Conservation (phyloP, 2,113 vertebrate species). For the Fukomys damarensis region DNA sequence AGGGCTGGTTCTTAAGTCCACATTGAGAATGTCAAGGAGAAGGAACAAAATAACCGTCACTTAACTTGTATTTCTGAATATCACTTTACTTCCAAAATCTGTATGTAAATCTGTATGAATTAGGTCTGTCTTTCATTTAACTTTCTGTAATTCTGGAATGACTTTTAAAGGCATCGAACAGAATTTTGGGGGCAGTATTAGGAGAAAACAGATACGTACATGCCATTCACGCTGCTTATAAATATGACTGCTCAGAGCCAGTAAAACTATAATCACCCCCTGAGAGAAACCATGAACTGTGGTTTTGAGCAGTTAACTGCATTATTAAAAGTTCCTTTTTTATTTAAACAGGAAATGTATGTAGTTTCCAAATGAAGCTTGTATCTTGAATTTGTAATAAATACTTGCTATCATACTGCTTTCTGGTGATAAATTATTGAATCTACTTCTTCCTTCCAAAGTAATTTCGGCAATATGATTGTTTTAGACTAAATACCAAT, state of each 20-base stretch:
- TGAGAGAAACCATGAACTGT: neutral
- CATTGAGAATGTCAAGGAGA: neutral
- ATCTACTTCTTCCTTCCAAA: slow-evolving; percentile 40
- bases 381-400: slow-evolving; percentile 47
- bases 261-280: slow-evolving; percentile 21
- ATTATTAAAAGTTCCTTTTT: slow-evolving; percentile 40
- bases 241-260: neutral
- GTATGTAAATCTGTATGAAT: neutral
- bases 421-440: slow-evolving; percentile 49
- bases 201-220: slow-evolving; percentile 39
- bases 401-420: neutral
- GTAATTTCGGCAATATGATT: neutral
- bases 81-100: neutral
- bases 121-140: neutral
- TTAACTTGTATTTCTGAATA: neutral
- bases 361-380: slow-evolving; percentile 23
- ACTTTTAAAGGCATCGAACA: slow-evolving; percentile 27
- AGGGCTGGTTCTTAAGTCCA: neutral
- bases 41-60: neutral
- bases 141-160: slow-evolving; percentile 3
- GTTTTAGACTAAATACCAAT: neutral
- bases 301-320: neutral
- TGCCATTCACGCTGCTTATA: slow-evolving; percentile 53
- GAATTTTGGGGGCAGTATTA: neutral
- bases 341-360: neutral